A percentile compares a stretch with the other conserved stretches of the same genome.
These are phyloP conservation scores for Drosophila melanica DNA, from an alignment of 1,140 invertebrate genomes.

Conservation along the genomic window DNA sequence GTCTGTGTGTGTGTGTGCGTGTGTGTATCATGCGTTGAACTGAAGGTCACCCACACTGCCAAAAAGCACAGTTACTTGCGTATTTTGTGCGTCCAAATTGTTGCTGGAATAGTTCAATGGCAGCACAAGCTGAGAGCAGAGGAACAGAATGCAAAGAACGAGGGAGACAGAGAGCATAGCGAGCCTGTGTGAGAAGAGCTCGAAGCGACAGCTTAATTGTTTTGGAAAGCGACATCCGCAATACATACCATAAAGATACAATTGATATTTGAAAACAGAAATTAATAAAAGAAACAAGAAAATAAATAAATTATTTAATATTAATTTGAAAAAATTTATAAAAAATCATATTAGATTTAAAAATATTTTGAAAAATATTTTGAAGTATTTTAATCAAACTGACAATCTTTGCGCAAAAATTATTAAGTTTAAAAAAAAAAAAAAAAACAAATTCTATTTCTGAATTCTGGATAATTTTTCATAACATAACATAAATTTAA, in stretches of 20 bases:
- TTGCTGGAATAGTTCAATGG: neutral
- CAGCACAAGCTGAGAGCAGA: neutral
- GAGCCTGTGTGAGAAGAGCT: neutral
- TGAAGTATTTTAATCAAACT: too few species aligned
- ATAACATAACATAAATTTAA: too few species aligned
- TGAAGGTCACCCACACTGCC: constrained; percentile 52
- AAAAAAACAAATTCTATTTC: too few species aligned
- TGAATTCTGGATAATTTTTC: too few species aligned
- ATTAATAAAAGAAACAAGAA: too few species aligned
- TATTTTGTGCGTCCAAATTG: neutral
- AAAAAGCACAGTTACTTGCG: constrained; percentile 1
- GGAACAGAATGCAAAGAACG: neutral
- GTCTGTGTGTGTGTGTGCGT: constrained; percentile 5
- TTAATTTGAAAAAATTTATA: too few species aligned
- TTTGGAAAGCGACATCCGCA: neutral
- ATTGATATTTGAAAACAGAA: too few species aligned
- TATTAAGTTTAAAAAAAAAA: too few species aligned
- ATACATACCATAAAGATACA: neutral
- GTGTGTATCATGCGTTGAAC: constrained; percentile 7
- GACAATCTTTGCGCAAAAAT: too few species aligned
- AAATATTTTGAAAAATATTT: too few species aligned
- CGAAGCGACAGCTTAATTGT: neutral
- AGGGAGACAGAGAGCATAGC: neutral
- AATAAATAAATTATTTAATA: too few species aligned
- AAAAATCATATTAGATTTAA: too few species aligned